Evolutionary conservation across 53 echinoderm and acorn worm genomes (phyloP), one percentile per base, ranked within the genome.

Genomic region (Stichopus horrens): DNA sequence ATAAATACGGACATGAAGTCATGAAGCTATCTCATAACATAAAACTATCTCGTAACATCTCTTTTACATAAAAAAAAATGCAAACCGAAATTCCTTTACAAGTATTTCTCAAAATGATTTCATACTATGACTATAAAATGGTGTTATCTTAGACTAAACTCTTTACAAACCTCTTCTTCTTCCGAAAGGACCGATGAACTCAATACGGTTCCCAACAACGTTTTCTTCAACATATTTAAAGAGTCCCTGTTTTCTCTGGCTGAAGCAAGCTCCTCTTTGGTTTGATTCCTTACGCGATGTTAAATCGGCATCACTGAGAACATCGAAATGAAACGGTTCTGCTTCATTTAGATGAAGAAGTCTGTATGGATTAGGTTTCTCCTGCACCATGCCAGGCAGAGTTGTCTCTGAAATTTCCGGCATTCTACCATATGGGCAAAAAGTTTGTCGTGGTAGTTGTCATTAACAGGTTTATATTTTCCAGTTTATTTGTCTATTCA

Each of bases 181-280:
- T 21, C 95, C 95, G 20, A 88, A 95, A 4, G 93, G 95, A 19
- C 95, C 93, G 52, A 88, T 83, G 76, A 93, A 95, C 19, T 65
- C 80, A 5, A 93, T 91, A 52, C 91, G 90, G 14, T 89, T 88
- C 21, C 95, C 95, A 56, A 95, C 83, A 22, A 93, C 90, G 82
- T 93, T 95, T 5, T 93, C 93, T 79, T 95, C 95, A 18, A 95
- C 83, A 54, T 95, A 90, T 53, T 82, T 88, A 4, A 93, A 88
- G 18, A 95, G 55, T 11, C 55, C 9, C 18, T 79, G 79, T 93
- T 53, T 87, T 79, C 11, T 55, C 78, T n/a, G 57, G 53, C 8
- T 92, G 91, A 67, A 91, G 88, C n/a, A 74, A 78, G 18, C 63
- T 18, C 23, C 77, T 74, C 73, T 90, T 37, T 37, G 37, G 88